These are phyloP conservation scores for Nezara viridula DNA, from an alignment of 2,888 invertebrate genomes.

Conservation along the genomic window DNA sequence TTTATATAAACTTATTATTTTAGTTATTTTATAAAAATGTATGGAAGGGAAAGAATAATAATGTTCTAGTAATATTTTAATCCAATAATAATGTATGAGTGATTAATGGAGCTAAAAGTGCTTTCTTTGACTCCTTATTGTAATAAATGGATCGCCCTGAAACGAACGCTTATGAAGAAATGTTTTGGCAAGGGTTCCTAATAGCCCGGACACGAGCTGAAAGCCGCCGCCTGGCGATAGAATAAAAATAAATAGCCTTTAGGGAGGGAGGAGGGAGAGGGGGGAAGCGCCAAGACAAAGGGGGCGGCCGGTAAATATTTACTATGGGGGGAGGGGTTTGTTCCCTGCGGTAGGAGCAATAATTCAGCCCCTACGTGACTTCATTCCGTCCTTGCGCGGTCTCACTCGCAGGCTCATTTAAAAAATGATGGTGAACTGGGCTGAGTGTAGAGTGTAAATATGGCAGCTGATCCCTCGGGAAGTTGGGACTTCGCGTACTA, in stretches of 20 bases:
- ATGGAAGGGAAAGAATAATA: background rate
- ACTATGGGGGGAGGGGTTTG: constrained; percentile 6
- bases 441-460: background rate
- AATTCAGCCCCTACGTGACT: constrained; percentile 44
- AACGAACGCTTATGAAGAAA: constrained; percentile 16
- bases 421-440: constrained; percentile 22
- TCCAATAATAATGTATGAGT: background rate
- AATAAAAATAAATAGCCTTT: constrained; percentile 28
- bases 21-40: too few relatives aligned
- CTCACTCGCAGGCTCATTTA: constrained; percentile 1
- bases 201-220: constrained; percentile 16
- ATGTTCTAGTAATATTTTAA: background rate
- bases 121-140: constrained; percentile 5
- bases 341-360: constrained; percentile 11
- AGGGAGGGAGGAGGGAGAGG: too few relatives aligned
- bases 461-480: background rate
- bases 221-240: background rate
- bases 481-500: background rate
- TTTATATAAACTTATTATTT: too few relatives aligned
- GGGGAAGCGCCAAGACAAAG: background rate
- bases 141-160: background rate
- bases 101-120: background rate
- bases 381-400: background rate
- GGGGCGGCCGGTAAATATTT: constrained; percentile 25
- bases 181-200: constrained; percentile 2